These are phyloP conservation scores for Catocala fraxini DNA, from an alignment of 2,888 invertebrate genomes.

Conservation along the genomic window DNA sequence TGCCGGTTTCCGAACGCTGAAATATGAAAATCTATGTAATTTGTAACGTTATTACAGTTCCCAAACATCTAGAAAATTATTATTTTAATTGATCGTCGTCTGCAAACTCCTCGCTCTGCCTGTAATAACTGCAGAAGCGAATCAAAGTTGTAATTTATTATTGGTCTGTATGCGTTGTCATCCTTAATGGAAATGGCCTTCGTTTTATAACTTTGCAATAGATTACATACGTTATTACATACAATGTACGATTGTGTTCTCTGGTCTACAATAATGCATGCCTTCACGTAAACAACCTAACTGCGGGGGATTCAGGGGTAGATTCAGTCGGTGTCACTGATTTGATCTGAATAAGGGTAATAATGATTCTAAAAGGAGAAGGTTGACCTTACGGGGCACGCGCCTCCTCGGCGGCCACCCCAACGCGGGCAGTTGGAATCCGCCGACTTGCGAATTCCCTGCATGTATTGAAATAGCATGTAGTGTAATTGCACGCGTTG, in stretches of 20 bases:
- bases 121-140: conserved; percentile 21
- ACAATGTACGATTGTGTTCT: background rate
- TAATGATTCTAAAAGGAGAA: conserved; percentile 42
- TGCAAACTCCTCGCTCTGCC: conserved; percentile 2
- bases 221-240: conserved; percentile 27
- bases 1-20: no score
- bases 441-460: conserved; percentile 79
- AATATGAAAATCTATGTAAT: no score
- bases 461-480: conserved; percentile 83
- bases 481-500: conserved; percentile 69
- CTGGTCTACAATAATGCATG: no score
- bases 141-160: conserved; percentile 47
- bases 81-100: background rate
- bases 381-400: conserved; percentile 55
- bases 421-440: conserved; percentile 59
- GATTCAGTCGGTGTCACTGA: no score
- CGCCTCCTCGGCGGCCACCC: conserved; percentile 46
- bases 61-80: background rate
- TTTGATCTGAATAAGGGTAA: no score
- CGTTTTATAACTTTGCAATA: conserved; percentile 38
- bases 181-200: conserved; percentile 55
- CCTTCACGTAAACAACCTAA: no score
- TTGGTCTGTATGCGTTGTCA: conserved; percentile 41
- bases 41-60: no score
- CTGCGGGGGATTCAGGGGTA: no score